Evolutionary conservation across 2,113 vertebrate genomes (phyloP), one percentile per base, ranked within the genome.

Genomic region (Carassius carassius): DNA sequence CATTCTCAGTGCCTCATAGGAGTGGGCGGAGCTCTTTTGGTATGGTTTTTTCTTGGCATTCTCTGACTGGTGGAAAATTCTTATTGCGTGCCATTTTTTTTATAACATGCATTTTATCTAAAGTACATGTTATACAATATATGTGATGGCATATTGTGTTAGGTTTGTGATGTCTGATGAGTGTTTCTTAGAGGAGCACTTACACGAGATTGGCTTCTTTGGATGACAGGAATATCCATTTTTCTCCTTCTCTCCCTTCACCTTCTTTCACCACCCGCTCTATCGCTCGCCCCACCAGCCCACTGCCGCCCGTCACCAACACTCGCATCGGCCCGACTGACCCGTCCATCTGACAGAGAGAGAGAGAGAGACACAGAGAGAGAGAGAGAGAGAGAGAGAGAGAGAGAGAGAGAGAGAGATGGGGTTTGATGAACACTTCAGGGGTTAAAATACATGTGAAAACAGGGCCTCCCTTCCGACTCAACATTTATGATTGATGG

Each of bases 201-300:
- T 92, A 99, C 98, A 93, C 96, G 62, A 99, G 93, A 87, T 99
- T 92, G 0, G 95, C 98, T 0, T 99, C 98, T 86, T 93, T 96
- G 76, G 97, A 99, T 23, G 97, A 97, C 25, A 97, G 94, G 0
- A 99, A 99, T 83, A 96, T 94, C 98, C 98, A 99, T 14, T 97
- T 92, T 85, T 98, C 97, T 0, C 95, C 96, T 0, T 94, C 91
- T 51, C 12, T 91, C 19, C 88, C 86, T 25, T 90, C 95, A 0
- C 94, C 94, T 0, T 96, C 94, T 0, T 91, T 92, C n/a, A 99
- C 93, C 89, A 98, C 94, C 70, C 92, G 94, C 88, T 96, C 92
- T 5, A 99, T 96, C 91, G 96, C 97, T 83, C 56, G 95, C 0
- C 98, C 98, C 75, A 99, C 98, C 92, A 99, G 89, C 1, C 98